These are phyloP conservation scores for Leptocoma aspasia DNA, from an alignment of 2,113 vertebrate species.

Conservation along the genomic window DNA sequence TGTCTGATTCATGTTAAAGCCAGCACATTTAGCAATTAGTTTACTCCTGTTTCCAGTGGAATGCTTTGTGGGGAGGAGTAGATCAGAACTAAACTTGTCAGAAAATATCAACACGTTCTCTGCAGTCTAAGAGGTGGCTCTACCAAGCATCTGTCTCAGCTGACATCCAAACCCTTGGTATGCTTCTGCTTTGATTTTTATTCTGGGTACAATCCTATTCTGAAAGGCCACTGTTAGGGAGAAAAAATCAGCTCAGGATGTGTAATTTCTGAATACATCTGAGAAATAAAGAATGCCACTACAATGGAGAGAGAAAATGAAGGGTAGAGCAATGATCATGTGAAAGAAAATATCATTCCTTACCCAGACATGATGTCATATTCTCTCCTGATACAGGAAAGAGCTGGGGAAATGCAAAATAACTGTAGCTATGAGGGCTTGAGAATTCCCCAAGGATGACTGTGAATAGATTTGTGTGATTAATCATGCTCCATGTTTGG, in stretches of 20 bases:
- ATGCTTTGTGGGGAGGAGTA: not conserved
- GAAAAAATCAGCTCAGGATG: not conserved
- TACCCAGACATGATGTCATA: not conserved
- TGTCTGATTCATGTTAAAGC: not conserved
- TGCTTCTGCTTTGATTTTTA: not conserved
- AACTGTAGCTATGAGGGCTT: not conserved
- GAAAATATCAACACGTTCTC: not conserved
- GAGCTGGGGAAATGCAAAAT: not conserved
- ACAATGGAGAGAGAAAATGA: not conserved
- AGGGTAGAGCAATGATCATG: not conserved
- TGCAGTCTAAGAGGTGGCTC: not conserved
- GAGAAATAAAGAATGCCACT: not conserved
- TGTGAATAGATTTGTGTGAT: not conserved
- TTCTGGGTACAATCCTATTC: not conserved
- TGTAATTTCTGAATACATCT: not conserved
- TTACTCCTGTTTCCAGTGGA: not conserved
- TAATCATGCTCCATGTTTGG: not conserved
- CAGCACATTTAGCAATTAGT: not conserved
- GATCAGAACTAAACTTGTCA: not conserved
- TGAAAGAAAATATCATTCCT: not conserved
- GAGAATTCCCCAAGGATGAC: not conserved
- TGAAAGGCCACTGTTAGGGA: not conserved
- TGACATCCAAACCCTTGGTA: not conserved
- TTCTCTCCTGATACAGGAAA: not conserved
- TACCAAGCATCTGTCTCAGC: not conserved